These are phyloP conservation scores for Pterocles burchelli DNA, from an alignment of 2,113 vertebrate genomes.

Conservation along the genomic window DNA sequence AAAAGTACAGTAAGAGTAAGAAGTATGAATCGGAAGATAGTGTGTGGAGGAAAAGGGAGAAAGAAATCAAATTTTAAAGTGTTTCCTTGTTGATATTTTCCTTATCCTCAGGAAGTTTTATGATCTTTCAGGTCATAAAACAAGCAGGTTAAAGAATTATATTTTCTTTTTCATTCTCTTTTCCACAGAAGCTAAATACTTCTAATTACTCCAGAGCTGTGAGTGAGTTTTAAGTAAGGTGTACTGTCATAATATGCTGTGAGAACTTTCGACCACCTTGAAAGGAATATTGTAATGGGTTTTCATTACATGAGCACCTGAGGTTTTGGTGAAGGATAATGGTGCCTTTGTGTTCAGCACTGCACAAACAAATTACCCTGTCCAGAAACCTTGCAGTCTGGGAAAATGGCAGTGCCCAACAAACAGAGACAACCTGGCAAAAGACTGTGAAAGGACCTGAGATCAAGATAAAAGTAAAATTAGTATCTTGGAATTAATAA, in stretches of 20 bases:
- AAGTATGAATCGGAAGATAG: background rate
- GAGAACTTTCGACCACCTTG: background rate
- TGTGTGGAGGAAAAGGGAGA: background rate
- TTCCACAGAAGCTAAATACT: background rate
- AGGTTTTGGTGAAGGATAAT: background rate
- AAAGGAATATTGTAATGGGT: background rate
- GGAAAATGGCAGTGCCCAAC: background rate
- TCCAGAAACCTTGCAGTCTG: background rate
- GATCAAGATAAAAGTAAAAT: constrained; percentile 38
- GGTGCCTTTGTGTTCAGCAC: constrained; percentile 15
- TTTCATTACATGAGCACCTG: background rate
- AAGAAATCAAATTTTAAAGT: background rate
- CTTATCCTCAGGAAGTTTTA: too few relatives aligned
- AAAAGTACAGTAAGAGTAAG: background rate
- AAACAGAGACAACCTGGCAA: background rate
- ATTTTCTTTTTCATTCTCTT: background rate
- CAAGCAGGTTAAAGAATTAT: background rate
- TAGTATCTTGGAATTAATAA: constrained; percentile 7
- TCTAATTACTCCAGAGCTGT: background rate
- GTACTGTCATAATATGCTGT: background rate
- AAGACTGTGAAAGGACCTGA: background rate
- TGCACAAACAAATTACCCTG: background rate
- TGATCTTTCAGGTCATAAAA: background rate
- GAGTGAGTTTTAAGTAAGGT: background rate
- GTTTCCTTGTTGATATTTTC: background rate